Evolutionary conservation across 1,140 invertebrate genomes (phyloP).

Genomic region (Rhysida immarginata): DNA sequence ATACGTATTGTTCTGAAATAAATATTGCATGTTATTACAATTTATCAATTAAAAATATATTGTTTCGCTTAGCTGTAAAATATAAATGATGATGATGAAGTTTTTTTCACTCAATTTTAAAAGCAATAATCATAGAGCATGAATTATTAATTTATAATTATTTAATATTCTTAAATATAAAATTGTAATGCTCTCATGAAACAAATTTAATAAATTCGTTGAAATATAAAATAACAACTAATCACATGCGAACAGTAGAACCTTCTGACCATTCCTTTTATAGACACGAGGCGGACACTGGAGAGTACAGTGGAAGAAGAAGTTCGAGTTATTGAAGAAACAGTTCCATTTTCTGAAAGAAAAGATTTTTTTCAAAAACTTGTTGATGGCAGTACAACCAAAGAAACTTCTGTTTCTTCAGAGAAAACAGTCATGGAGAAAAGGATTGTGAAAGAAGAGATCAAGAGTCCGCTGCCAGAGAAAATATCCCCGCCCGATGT

Average conservation of each 20-base stretch:
- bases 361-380: slow-evolving; percentile 10
- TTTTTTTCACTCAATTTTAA: not conserved
- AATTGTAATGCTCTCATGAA: too few species aligned
- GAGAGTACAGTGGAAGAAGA: not conserved
- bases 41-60: too few species aligned
- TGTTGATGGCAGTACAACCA: not conserved
- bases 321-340: slow-evolving; percentile 4
- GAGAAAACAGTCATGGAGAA: not conserved
- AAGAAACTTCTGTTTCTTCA: not conserved
- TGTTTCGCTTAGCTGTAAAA: not conserved
- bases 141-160: too few species aligned
- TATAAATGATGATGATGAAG: too few species aligned
- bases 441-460: not conserved
- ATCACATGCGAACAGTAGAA: not conserved
- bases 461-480: not conserved
- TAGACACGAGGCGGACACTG: not conserved
- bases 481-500: not conserved
- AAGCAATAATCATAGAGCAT: not conserved
- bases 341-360: slow-evolving; percentile 5
- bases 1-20: too few species aligned
- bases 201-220: too few species aligned
- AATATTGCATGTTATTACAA: too few species aligned
- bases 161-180: too few species aligned
- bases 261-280: not conserved
- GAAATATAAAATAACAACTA: too few species aligned